Conservation (phyloP, 2,888 invertebrate genomes). For the Allophyes oxyacanthae region DNA sequence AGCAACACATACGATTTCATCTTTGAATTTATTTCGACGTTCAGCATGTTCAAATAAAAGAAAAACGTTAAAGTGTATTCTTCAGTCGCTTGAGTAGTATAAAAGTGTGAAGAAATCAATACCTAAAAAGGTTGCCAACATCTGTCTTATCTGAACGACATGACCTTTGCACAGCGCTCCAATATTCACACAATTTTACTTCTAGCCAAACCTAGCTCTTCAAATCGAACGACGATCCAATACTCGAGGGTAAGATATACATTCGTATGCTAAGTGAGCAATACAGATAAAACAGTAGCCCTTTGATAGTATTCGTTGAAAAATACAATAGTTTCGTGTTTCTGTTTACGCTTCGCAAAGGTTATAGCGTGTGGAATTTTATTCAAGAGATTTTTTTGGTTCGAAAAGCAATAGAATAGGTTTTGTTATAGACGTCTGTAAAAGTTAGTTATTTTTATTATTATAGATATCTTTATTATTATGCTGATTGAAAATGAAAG, state of each 20-base stretch:
- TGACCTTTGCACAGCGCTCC: conserved; percentile 43
- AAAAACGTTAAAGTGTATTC: too few relatives aligned
- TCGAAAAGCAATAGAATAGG: conserved; percentile 3
- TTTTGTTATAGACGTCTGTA: conserved; percentile 18
- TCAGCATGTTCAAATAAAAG: too few relatives aligned
- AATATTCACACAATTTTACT: conserved; percentile 38
- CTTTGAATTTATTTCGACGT: too few relatives aligned
- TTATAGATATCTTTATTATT: neutral
- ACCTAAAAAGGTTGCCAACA: conserved; percentile 35
- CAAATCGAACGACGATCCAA: conserved; percentile 56
- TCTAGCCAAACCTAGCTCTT: conserved; percentile 46
- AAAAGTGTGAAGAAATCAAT: conserved; percentile 42
- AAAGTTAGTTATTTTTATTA: conserved; percentile 12
- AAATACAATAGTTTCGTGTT: conserved; percentile 56
- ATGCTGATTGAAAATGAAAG: conserved; percentile 8
- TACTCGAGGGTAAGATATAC: conserved; percentile 56
- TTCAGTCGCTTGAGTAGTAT: too few relatives aligned
- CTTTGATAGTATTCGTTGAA: conserved; percentile 55
- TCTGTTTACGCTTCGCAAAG: conserved; percentile 40
- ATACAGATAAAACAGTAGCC: conserved; percentile 64
- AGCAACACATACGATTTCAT: too few relatives aligned
- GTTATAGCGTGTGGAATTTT: conserved; percentile 27
- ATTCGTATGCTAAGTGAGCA: conserved; percentile 68
- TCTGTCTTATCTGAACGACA: conserved; percentile 45
- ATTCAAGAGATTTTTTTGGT: conserved; percentile 21